Base-by-base conservation (phyloP, 2,888 invertebrate species). In the Mythimna impura region DNA sequence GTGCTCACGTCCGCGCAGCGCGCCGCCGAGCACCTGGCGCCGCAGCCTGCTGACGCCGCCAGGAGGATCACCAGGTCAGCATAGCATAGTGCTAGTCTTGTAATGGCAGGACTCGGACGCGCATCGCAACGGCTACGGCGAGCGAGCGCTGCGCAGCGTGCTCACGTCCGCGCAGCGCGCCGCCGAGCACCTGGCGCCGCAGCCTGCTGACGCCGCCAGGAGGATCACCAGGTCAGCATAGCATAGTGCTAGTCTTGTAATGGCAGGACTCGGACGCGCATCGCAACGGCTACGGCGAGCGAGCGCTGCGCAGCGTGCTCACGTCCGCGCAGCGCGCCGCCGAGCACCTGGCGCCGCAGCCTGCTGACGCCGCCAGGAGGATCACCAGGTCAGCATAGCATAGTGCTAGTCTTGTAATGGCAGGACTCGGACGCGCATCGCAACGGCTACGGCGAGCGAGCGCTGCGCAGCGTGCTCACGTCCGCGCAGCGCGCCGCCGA, bases 391-490 rank as follows among this genome's bases (percentile, higher is more conserved):
- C 3, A 22, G 1, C 4, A n/a, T 10, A 52, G n/a, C 3, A 52
- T 9, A 22, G n/a, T 3, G 36, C 36, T 36, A 36, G 9, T 9
- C 36, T 36, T 25, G 25, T 25, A 25, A 25, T 25, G n/a, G n/a
- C n/a, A n/a, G n/a, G n/a, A n/a, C 91, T 98, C 99, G 0, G 97
- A 97, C n/a, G 99, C 99, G 0, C 96, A 98, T 14, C 97, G 98
- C 74, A 99, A 99, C 70, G 98, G 99, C 3, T 97, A 98, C 22
- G 99, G 99, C 66, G 99, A 99, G 95, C 98, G 99, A 87, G 99
- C 99, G 0, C 96, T 99, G 54, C 97, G 99, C 9, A 98, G 98
- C 89, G 99, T 99, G 86, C 97, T 99, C 81, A 99, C 99, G 76
- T 98, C 99, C 81, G 98, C 99, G 0, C 97, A 97, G 83, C 97